Percentiles rank a stretch among this genome's conserved stretches.
phyloP scores from a whole-genome alignment of 2,113 vertebrate species.

The Erythrocebus patas region DNA sequence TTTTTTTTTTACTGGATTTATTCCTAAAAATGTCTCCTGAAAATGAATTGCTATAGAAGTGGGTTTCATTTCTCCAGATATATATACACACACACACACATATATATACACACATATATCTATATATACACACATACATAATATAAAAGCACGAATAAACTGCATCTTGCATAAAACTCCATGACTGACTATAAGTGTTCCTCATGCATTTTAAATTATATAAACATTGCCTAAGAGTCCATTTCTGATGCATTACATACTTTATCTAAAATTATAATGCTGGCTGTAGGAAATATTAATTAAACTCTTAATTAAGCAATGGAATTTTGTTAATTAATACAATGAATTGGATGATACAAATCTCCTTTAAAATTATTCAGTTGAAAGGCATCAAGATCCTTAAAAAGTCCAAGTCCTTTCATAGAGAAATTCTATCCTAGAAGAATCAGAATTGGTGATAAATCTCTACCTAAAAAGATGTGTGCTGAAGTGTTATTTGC shows the following conservation, averaged over 20 bases:
- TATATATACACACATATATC: too few species aligned
- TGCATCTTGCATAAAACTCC: not conserved
- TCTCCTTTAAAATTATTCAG: not conserved
- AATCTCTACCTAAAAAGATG: not conserved
- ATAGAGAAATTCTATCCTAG: not conserved
- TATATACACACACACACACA: not conserved
- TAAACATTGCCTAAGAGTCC: not conserved
- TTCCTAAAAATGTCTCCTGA: not conserved
- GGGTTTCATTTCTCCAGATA: not conserved
- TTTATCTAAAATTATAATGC: constrained; percentile 20
- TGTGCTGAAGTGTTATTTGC: not conserved
- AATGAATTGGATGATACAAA: not conserved
- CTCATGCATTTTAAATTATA: not conserved
- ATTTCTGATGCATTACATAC: not conserved
- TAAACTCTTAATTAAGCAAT: constrained; percentile 23
- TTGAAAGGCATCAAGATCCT: not conserved
- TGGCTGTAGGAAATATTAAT: not conserved
- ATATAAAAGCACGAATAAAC: not conserved
- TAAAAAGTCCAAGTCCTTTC: not conserved
- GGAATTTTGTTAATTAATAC: not conserved
- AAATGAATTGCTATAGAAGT: not conserved
- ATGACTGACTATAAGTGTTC: not conserved
- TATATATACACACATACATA: not conserved
- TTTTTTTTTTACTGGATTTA: not conserved
- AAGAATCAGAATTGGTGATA: not conserved